Evolutionary conservation across 1,140 invertebrate species (phyloP).

Genomic region (Caenorhabditis remanei): DNA sequence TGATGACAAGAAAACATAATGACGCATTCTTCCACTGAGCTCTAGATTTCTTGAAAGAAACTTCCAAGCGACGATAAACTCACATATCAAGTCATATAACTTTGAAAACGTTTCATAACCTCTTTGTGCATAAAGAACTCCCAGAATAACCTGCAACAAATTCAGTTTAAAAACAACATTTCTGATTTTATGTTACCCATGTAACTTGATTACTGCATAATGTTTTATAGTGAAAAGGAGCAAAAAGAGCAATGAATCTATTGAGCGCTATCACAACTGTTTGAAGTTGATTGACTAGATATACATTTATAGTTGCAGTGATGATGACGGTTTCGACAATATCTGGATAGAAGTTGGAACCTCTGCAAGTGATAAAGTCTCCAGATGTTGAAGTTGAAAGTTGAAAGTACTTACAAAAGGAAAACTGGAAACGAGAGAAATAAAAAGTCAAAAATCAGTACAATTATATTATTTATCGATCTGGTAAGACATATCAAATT

Average conservation of each 20-base stretch:
- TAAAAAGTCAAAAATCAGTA: neutral
- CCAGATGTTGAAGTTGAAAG: too few relatives aligned
- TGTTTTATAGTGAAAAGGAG: neutral
- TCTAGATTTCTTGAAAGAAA: too few relatives aligned
- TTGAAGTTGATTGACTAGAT: constrained; percentile 4
- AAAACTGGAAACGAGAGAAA: neutral
- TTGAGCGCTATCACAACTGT: neutral
- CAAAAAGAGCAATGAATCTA: neutral
- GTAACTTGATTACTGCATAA: constrained; percentile 6
- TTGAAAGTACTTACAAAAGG: neutral
- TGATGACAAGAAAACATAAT: too few relatives aligned
- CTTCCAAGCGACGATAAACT: neutral
- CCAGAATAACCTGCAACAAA: neutral
- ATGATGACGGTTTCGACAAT: neutral
- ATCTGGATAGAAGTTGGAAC: neutral
- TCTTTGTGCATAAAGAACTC: neutral
- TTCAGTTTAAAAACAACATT: too few relatives aligned
- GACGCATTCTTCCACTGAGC: too few relatives aligned
- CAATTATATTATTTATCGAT: constrained; percentile 2
- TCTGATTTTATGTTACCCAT: neutral
- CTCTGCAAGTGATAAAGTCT: neutral
- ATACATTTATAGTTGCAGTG: neutral
- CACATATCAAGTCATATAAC: neutral
- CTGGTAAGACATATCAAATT: neutral
- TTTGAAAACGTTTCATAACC: neutral